Conservation (phyloP, 2,113 vertebrate species). For the Nanorana parkeri region DNA sequence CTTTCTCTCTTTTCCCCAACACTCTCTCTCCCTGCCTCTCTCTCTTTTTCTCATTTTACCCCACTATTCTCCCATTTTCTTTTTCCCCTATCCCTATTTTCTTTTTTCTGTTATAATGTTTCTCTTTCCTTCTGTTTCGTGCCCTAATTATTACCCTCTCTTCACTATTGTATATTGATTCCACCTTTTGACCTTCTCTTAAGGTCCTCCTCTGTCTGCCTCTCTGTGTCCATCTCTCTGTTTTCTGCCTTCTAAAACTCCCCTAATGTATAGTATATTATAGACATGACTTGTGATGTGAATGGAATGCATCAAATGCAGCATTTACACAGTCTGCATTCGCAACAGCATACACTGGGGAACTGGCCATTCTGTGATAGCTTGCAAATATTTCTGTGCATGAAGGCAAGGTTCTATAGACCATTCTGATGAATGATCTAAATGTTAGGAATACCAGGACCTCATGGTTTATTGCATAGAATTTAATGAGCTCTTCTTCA, state of each 20-base stretch:
- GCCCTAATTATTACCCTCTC: neutral
- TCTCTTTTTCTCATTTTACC: no score
- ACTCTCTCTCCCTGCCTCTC: neutral
- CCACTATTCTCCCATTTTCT: neutral
- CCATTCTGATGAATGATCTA: conserved; percentile 5
- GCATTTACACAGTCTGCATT: neutral
- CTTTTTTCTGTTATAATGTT: no score
- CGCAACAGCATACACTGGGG: neutral
- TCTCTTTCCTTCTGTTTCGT: neutral
- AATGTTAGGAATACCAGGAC: conserved; percentile 36
- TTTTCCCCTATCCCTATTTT: neutral
- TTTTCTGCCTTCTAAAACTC: neutral
- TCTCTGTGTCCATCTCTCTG: neutral
- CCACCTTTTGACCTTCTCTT: neutral
- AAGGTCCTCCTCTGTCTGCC: neutral
- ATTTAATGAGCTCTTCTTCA: conserved; percentile 55
- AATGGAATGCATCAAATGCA: conserved; percentile 16
- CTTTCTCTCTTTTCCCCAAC: neutral
- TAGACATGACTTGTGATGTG: neutral
- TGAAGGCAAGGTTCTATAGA: neutral
- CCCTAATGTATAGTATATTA: neutral
- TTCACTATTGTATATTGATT: neutral
- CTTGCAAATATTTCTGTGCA: conserved; percentile 1
- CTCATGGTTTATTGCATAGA: conserved; percentile 35
- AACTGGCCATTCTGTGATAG: neutral